Percentiles rank a stretch among this genome's conserved stretches.
Evolutionary conservation across 2,113 vertebrate genomes (phyloP).

Genomic region (Marcusenius ussheri): DNA sequence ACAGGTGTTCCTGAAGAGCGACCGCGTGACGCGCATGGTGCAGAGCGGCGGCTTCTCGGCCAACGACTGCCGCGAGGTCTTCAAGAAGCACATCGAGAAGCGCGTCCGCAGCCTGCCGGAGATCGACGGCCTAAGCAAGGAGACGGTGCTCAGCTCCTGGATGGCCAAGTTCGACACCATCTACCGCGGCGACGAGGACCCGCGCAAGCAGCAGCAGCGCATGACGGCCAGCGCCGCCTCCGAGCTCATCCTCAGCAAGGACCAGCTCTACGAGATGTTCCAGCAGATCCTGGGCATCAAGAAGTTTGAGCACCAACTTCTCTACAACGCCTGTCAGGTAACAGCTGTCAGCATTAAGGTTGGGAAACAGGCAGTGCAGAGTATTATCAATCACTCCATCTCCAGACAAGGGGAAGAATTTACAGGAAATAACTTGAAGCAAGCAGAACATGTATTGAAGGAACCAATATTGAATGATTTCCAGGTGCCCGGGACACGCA

Average conservation of each 20-base stretch:
- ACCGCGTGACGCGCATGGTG: slow-evolving; percentile 95
- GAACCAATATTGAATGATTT: neutral
- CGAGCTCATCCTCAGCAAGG: slow-evolving; percentile 96
- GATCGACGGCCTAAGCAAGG: slow-evolving; percentile 96
- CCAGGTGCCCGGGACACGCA: neutral
- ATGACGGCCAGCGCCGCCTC: slow-evolving; percentile 96
- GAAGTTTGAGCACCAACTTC: slow-evolving; percentile 96
- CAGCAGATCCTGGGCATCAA: slow-evolving; percentile 98
- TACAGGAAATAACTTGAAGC: neutral
- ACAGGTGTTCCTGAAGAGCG: slow-evolving; percentile 95
- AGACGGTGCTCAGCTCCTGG: slow-evolving; percentile 97
- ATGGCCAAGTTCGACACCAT: slow-evolving; percentile 99
- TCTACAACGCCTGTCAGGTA: slow-evolving; percentile 98
- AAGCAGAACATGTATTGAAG: neutral
- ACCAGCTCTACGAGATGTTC: slow-evolving; percentile 99
- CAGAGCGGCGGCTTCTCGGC: slow-evolving; percentile 95
- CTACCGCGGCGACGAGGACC: slow-evolving; percentile 94
- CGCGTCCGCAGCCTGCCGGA: slow-evolving; percentile 92
- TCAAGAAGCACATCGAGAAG: slow-evolving; percentile 99
- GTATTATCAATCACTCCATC: neutral
- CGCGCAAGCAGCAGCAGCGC: slow-evolving; percentile 91
- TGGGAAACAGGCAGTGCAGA: neutral
- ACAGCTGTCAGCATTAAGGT: slow-evolving; percentile 19
- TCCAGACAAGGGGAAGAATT: neutral
- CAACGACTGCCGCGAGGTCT: slow-evolving; percentile 89